Conservation (phyloP, 2,888 invertebrate species). For the Pycnomerus fuliginosus region DNA sequence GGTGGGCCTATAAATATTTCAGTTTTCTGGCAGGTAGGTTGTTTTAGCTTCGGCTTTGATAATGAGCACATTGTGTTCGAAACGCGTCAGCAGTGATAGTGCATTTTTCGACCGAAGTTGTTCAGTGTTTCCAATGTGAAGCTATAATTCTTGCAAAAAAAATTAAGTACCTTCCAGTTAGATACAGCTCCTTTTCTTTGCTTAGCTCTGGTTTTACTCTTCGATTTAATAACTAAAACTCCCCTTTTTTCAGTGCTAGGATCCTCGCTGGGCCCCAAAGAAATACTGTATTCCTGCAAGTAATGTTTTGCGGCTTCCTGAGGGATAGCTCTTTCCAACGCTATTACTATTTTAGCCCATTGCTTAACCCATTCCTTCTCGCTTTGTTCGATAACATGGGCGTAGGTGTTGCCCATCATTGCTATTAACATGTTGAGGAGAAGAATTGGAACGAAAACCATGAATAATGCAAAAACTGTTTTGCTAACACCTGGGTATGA, state of each 20-base stretch:
- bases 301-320: conserved; percentile 88
- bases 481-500: conserved; percentile 91
- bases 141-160: too few relatives aligned
- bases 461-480: conserved; percentile 95
- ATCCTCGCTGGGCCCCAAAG: conserved; percentile 76
- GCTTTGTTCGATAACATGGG: conserved; percentile 95
- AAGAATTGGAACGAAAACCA: conserved; percentile 96
- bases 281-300: conserved; percentile 93
- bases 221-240: conserved; percentile 97
- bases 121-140: too few relatives aligned
- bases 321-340: conserved; percentile 90
- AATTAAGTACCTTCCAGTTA: conserved; percentile 97
- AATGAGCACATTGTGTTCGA: too few relatives aligned
- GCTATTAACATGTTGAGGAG: conserved; percentile 97
- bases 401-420: conserved; percentile 99
- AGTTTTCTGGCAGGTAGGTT: too few relatives aligned
- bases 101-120: too few relatives aligned
- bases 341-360: conserved; percentile 99
- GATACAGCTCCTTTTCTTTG: conserved; percentile 93
- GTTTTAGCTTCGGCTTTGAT: too few relatives aligned
- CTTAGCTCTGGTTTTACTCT: conserved; percentile 92
- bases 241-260: conserved; percentile 85
- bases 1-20: too few relatives aligned
- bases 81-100: too few relatives aligned
- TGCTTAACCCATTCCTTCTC: conserved; percentile 99